Evolutionary conservation across 2,797 vertebrate species (phyloP), one percentile per base, ranked within the genome.

Genomic region (Microhierax caerulescens): DNA sequence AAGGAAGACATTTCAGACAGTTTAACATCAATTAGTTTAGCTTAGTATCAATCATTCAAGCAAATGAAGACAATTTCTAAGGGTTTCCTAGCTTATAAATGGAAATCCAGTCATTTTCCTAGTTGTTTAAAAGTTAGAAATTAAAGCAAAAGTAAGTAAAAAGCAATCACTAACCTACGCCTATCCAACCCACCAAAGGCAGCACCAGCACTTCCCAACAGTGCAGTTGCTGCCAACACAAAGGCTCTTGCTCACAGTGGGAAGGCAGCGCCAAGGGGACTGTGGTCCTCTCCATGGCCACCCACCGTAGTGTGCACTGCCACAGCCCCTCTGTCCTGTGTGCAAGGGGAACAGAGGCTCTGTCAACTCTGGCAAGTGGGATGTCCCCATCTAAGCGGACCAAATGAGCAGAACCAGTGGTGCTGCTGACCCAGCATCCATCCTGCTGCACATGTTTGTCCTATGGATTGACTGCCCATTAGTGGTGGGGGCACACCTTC

Each of bases 271-370:
- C 3, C 2, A 75, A 19, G 78, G 39, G 45, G n/a, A 68, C 15
- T 1, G 3, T 1, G 0, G 7, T 60, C 39, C 51, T 47, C 47
- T 51, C 16, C 0, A 0, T 50, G 64, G 54, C 25, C 7, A 1
- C 24, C 17, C 60, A 37, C 28, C 1, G 1, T 21, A 9, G 30
- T 1, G 0, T 4, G n/a, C 5, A 1, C 74, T 74, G 85, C 43
- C 5, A 2, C 32, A 3, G 39, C 7, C 67, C 41, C 28, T 39
- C 61, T 36, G 48, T 43, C 59, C 80, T 7, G 2, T 3, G 54
- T 20, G 50, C 54, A 27, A 34, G 34, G 23, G 69, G 17, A 63
- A 50, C 45, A 57, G 67, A 51, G 32, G 39, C 68, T 77, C 79
- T 37, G 45, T 11, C 0, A 1, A 30, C 48, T 15, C 24, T 12